Conservation (phyloP, 2,797 vertebrate genomes). For the Chiropotes sagulatus region DNA sequence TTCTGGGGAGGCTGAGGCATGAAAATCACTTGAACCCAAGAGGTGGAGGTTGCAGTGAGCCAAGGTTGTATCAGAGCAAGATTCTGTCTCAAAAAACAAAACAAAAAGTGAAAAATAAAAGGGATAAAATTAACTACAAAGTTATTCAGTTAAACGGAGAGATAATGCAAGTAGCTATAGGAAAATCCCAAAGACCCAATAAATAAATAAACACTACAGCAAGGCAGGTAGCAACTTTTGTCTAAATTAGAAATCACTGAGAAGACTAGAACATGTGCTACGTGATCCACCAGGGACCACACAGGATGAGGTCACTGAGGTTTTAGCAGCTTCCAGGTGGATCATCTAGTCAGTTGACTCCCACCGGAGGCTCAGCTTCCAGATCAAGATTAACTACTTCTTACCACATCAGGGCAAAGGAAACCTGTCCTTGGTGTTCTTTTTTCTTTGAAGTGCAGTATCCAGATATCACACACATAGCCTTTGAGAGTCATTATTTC, state of each 20-base stretch:
- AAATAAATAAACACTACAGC: neutral
- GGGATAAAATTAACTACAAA: neutral
- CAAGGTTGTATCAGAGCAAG: neutral
- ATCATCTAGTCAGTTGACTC: constrained; percentile 4
- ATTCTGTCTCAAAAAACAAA: neutral
- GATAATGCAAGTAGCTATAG: neutral
- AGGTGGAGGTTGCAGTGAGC: neutral
- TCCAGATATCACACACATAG: neutral
- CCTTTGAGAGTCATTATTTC: constrained; percentile 28
- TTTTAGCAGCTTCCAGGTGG: neutral
- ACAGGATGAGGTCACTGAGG: neutral
- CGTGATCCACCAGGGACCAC: neutral
- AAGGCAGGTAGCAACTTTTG: neutral
- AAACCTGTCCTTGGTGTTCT: constrained; percentile 7
- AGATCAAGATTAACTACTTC: constrained; percentile 43
- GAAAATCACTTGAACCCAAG: neutral
- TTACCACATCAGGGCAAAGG: neutral
- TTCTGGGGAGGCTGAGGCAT: neutral
- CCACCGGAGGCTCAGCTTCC: constrained; percentile 13
- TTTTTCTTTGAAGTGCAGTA: constrained; percentile 16
- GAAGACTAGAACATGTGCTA: neutral
- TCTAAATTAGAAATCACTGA: constrained; percentile 43
- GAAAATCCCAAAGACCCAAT: neutral
- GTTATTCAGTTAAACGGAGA: neutral
- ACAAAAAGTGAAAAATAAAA: neutral